phyloP scores from a whole-genome alignment of 1,140 invertebrate genomes.

The Pseudomyrmex cubaensis region DNA sequence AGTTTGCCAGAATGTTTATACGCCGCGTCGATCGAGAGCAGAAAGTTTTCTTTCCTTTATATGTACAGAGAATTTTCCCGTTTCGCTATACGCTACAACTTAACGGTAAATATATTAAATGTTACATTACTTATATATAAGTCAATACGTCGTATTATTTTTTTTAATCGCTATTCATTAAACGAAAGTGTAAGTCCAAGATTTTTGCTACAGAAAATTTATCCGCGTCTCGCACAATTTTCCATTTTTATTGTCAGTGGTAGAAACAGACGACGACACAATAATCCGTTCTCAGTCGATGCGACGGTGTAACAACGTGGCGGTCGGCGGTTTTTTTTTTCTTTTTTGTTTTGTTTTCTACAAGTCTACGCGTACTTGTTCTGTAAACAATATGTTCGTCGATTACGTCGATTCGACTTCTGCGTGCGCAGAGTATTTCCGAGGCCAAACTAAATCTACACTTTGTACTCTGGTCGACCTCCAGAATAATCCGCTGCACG shows the following conservation, averaged over 20 bases:
- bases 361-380: slow-evolving; percentile 17
- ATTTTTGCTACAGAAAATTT: slow-evolving; percentile 16
- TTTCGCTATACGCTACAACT: no score
- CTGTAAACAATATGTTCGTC: slow-evolving; percentile 51
- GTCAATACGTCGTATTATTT: not conserved
- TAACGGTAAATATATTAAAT: not conserved
- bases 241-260: slow-evolving; percentile 44
- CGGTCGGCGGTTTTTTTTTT: not conserved
- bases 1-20: slow-evolving; percentile 7
- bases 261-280: slow-evolving; percentile 31
- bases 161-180: not conserved
- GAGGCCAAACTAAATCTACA: slow-evolving; percentile 83
- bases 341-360: not conserved
- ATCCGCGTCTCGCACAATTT: not conserved
- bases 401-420: slow-evolving; percentile 64
- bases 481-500: slow-evolving; percentile 79
- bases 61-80: not conserved
- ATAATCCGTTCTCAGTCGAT: slow-evolving; percentile 35
- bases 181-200: slow-evolving; percentile 3
- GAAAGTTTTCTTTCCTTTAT: slow-evolving; percentile 6
- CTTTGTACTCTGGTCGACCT: slow-evolving; percentile 83
- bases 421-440: slow-evolving; percentile 78
- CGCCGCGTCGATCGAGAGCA: slow-evolving; percentile 48
- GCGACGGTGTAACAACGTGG: slow-evolving; percentile 30
- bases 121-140: not conserved